These are phyloP conservation scores for Mythimna lalbum DNA, from an alignment of 2,888 invertebrate species.

Conservation along the genomic window DNA sequence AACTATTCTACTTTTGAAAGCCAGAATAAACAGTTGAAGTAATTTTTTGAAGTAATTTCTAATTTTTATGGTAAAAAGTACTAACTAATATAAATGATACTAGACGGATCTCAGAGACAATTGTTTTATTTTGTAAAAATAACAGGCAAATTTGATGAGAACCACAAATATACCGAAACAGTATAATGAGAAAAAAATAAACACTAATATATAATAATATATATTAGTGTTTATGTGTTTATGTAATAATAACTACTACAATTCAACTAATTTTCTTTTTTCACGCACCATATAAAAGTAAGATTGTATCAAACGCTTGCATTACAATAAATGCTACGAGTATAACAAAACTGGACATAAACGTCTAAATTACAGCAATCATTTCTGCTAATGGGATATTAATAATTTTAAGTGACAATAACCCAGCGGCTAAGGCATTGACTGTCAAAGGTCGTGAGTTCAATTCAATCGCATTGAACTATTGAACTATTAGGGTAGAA, in stretches of 20 bases:
- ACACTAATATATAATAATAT: neutral
- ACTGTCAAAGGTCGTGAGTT: slow-evolving; percentile 52
- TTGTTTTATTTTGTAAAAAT: too few relatives aligned
- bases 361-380: slow-evolving; percentile 39
- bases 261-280: slow-evolving; percentile 16
- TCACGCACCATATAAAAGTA: slow-evolving; percentile 22
- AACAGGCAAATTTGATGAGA: too few relatives aligned
- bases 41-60: too few relatives aligned
- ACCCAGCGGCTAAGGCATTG: slow-evolving; percentile 39
- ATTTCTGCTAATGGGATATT: slow-evolving; percentile 38
- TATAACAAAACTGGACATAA: slow-evolving; percentile 26
- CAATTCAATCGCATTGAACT: slow-evolving; percentile 35
- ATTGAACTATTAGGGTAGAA: slow-evolving; percentile 30
- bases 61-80: too few relatives aligned
- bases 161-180: too few relatives aligned
- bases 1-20: too few relatives aligned
- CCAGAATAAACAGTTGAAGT: too few relatives aligned
- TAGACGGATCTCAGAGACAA: too few relatives aligned
- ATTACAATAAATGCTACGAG: slow-evolving; percentile 26
- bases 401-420: slow-evolving; percentile 55
- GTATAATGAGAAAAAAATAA: too few relatives aligned
- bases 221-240: too few relatives aligned
- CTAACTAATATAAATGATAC: too few relatives aligned
- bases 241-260: too few relatives aligned
- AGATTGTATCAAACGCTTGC: slow-evolving; percentile 16